phyloP scores from a whole-genome alignment of 2,888 invertebrate genomes.

The Trichopria drosophilae region DNA sequence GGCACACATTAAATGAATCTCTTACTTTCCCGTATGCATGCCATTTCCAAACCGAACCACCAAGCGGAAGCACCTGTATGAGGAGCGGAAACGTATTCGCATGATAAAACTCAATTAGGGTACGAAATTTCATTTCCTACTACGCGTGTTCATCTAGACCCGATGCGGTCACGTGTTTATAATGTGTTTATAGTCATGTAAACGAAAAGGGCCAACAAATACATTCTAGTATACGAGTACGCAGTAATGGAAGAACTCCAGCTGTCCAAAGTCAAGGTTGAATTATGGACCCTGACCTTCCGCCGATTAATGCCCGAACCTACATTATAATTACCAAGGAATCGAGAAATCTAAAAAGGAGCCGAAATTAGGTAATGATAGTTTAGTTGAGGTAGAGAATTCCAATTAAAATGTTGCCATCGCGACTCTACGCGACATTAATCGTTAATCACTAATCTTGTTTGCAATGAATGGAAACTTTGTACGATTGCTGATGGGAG shows the following conservation, averaged over 20 bases:
- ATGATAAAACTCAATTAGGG: conserved; percentile 50
- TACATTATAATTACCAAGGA: too few relatives aligned
- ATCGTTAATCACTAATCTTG: too few relatives aligned
- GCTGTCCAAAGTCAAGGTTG: conserved; percentile 41
- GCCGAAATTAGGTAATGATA: too few relatives aligned
- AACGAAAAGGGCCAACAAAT: conserved; percentile 33
- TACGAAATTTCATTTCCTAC: conserved; percentile 49
- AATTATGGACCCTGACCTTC: conserved; percentile 46
- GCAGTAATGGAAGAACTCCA: conserved; percentile 42
- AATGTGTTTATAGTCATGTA: conserved; percentile 5
- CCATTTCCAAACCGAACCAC: conserved; percentile 35
- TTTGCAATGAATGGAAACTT: too few relatives aligned
- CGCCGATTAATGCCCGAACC: too few relatives aligned
- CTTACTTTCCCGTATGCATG: conserved; percentile 8
- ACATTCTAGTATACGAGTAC: conserved; percentile 37
- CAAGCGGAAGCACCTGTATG: conserved; percentile 44
- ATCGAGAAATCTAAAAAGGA: too few relatives aligned
- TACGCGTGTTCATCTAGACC: conserved; percentile 30
- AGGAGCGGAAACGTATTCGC: conserved; percentile 42
- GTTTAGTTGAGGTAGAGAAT: too few relatives aligned
- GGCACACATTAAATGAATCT: too few relatives aligned
- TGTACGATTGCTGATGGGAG: too few relatives aligned
- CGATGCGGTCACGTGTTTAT: conserved; percentile 10
- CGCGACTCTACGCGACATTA: too few relatives aligned
- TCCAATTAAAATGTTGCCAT: too few relatives aligned